Conservation (phyloP, 2,113 vertebrate species). For the Pholis gunnellus region DNA sequence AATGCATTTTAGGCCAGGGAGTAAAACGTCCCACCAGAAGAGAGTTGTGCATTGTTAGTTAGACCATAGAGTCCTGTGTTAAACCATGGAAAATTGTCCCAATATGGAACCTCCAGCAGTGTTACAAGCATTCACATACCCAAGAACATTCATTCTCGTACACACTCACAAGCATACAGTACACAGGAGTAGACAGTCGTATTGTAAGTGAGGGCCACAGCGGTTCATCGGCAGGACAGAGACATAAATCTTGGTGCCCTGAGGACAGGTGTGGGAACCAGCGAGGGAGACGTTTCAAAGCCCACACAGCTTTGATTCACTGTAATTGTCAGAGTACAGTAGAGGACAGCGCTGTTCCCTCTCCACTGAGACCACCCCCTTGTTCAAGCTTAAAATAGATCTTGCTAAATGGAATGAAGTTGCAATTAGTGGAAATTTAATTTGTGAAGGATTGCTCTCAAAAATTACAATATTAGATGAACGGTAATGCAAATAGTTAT, state of each 20-base stretch:
- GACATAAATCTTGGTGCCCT: conserved; percentile 78
- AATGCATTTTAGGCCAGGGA: conserved; percentile 20
- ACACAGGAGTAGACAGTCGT: conserved; percentile 26
- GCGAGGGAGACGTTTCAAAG: conserved; percentile 64
- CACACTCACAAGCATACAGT: conserved; percentile 42
- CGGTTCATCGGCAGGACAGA: conserved; percentile 64
- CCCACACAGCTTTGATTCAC: conserved; percentile 71
- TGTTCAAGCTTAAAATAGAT: conserved; percentile 29
- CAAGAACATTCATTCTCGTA: conserved; percentile 33
- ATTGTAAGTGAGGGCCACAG: conserved; percentile 43
- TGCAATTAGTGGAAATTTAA: conserved; percentile 16
- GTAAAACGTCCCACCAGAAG: conserved; percentile 27
- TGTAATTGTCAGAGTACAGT: conserved; percentile 75
- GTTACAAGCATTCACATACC: conserved; percentile 30
- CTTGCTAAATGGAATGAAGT: conserved; percentile 11
- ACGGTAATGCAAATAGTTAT: neutral
- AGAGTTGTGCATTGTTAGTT: conserved; percentile 45
- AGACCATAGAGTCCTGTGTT: conserved; percentile 26
- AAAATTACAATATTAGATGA: neutral
- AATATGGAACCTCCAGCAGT: conserved; percentile 22
- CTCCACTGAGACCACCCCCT: conserved; percentile 53
- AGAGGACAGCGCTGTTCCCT: conserved; percentile 41
- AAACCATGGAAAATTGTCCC: conserved; percentile 36
- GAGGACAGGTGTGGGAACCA: conserved; percentile 69
- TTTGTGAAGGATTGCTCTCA: neutral